Percentiles rank a stretch among this genome's conserved stretches.
These are phyloP conservation scores for Mimas tiliae DNA, from an alignment of 2,888 invertebrate genomes.

Conservation along the genomic window DNA sequence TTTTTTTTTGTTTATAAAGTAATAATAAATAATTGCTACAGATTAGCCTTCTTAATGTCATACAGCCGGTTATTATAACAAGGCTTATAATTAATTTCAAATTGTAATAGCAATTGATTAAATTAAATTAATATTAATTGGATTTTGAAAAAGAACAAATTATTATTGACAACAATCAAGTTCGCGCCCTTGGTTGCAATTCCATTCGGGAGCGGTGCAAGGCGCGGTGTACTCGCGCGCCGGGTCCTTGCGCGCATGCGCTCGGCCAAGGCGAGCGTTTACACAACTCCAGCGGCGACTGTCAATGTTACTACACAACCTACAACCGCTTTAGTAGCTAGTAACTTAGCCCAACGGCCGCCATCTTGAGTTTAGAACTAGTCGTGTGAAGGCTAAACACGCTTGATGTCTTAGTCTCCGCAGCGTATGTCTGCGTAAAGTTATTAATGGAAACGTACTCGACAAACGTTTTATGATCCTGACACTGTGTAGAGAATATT, in stretches of 20 bases:
- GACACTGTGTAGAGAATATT: not conserved
- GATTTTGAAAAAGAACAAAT: conserved; percentile 29
- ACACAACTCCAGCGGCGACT: conserved; percentile 62
- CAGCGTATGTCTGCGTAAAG: conserved; percentile 20
- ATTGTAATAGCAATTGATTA: not conserved
- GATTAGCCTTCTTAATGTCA: not conserved
- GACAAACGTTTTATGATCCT: conserved; percentile 21
- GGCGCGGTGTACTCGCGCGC: conserved; percentile 41
- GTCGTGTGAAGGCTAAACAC: conserved; percentile 45
- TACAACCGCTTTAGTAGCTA: conserved; percentile 50
- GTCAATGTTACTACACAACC: conserved; percentile 79
- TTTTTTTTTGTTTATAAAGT: not conserved
- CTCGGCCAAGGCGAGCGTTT: conserved; percentile 70
- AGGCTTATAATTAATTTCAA: not conserved
- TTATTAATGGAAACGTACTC: conserved; percentile 23
- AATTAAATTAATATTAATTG: conserved; percentile 27
- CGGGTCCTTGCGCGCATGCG: conserved; percentile 68
- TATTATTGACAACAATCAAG: conserved; percentile 49
- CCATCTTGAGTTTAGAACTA: conserved; percentile 63
- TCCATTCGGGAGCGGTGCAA: conserved; percentile 41
- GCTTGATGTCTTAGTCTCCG: conserved; percentile 41
- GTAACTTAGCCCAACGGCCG: conserved; percentile 44
- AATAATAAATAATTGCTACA: conserved; percentile 1
- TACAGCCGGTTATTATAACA: too few species aligned
- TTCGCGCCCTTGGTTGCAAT: conserved; percentile 60